Base-by-base conservation (phyloP, 2,888 invertebrate species). In the Punctoribates punctum region DNA sequence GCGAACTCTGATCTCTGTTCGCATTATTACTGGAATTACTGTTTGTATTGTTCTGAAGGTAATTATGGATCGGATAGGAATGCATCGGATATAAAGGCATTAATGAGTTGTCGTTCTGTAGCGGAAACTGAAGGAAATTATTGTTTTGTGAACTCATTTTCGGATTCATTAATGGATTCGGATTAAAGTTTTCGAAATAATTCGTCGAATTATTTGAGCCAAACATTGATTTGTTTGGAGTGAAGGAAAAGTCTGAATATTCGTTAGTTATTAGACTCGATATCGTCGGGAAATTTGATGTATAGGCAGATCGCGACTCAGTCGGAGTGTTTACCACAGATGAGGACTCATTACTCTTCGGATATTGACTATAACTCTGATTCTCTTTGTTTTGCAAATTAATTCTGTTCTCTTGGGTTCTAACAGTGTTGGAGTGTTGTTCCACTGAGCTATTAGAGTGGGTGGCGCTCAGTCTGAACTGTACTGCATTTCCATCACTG, bases 191-290 rank as follows among this genome's bases (percentile, higher is more conserved):
- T 20, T 67, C 67, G 17, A 42, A 67, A 42, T 67, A 67, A 67
- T 42, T 67, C 9, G 25, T 65, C 38, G 34, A 29, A 65, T 65
- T 65, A 42, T 67, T 67, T 23, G 67, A 9, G 1, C 27, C 25
- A 60, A 60, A 60, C 38, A 67, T 42, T 17, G 67, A 20, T 42
- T 67, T 67, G 20, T 67, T 67, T 42, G 67, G 9, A 27, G 25
- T 60, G 1, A 60, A 4, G 11, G 29, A 20, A 29, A 67, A 67
- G 17, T 67, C 67, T n/a, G 67, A 67, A 13, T 17, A 67, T n/a
- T 67, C 67, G 20, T 67, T 67, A 29, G n/a, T 38, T 67, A 67
- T 67, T 38, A 67, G 67, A 42, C 67, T 67, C 13, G 67, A 67
- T 20, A 67, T 38, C 11, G 20, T 67, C 17, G 67, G 67, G 23